These are phyloP conservation scores for Zeugodacus cucurbitae DNA, from an alignment of 1,140 invertebrate genomes.

Conservation along the genomic window DNA sequence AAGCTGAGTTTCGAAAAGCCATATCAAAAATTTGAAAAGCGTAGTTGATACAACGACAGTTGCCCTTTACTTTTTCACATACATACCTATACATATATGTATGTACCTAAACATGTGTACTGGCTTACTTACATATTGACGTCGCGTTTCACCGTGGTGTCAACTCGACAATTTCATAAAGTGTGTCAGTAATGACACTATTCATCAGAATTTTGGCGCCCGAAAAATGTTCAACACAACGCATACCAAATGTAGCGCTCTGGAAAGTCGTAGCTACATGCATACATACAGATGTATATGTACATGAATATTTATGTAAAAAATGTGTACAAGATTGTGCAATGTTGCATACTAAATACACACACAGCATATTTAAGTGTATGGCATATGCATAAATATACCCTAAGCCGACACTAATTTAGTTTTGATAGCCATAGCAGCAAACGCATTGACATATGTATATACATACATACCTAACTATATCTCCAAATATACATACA, in stretches of 20 bases:
- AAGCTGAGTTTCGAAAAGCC: neutral
- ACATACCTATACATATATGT: neutral
- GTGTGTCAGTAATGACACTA: neutral
- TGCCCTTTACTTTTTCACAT: neutral
- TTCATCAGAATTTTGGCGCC: neutral
- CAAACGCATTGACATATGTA: too few species aligned
- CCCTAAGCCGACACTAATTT: too few species aligned
- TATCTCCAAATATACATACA: too few species aligned
- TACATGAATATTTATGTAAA: neutral
- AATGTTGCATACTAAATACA: too few species aligned
- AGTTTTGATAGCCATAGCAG: too few species aligned
- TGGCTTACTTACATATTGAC: too few species aligned
- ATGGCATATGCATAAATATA: too few species aligned
- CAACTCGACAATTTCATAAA: neutral
- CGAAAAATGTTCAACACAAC: neutral
- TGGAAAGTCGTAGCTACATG: neutral
- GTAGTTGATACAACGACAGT: neutral
- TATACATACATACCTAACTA: too few species aligned
- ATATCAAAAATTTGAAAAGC: neutral
- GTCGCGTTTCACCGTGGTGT: neutral
- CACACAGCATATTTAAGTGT: too few species aligned
- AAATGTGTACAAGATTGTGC: too few species aligned
- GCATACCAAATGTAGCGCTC: neutral
- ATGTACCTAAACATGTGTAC: neutral
- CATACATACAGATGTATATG: neutral